A percentile compares a stretch with the other conserved stretches of the same genome.
phyloP scores from a whole-genome alignment of 2,888 invertebrate genomes.

The Tricholauxania praeusta region DNA sequence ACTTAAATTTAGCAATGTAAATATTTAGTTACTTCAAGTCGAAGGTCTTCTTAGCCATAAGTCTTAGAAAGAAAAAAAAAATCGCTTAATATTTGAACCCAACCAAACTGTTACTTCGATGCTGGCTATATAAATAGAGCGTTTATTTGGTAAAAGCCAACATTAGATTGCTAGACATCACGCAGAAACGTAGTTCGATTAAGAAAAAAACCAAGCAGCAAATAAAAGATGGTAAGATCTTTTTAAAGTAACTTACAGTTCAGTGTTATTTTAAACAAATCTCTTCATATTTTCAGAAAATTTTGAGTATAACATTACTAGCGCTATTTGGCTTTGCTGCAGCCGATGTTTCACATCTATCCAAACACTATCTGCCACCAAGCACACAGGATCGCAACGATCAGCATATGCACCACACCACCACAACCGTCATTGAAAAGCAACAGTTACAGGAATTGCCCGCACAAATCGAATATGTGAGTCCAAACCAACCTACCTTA shows the following conservation, averaged over 20 bases:
- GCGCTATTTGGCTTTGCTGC: slow-evolving; percentile 47
- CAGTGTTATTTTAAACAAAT: background rate
- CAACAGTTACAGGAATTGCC: slow-evolving; percentile 58
- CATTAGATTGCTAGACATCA: background rate
- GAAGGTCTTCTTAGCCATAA: background rate
- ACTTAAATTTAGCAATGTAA: background rate
- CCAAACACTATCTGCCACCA: slow-evolving; percentile 55
- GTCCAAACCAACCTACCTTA: slow-evolving; percentile 41
- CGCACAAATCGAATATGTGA: slow-evolving; percentile 57
- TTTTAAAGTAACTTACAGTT: background rate
- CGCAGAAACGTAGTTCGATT: slow-evolving; percentile 36
- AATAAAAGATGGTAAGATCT: slow-evolving; percentile 53
- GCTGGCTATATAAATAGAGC: slow-evolving; percentile 27
- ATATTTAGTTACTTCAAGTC: background rate
- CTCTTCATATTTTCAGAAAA: background rate
- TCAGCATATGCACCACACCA: background rate
- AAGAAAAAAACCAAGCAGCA: slow-evolving; percentile 24
- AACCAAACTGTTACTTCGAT: too few species aligned
- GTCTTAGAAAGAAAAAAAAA: background rate
- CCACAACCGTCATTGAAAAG: slow-evolving; percentile 54
- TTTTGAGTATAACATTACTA: slow-evolving; percentile 35
- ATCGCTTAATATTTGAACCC: too few species aligned
- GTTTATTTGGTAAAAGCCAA: slow-evolving; percentile 4
- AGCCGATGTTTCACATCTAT: slow-evolving; percentile 58
- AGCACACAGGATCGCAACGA: background rate